phyloP scores from a whole-genome alignment of 1,140 invertebrate species.

The Drosophila hydei region DNA sequence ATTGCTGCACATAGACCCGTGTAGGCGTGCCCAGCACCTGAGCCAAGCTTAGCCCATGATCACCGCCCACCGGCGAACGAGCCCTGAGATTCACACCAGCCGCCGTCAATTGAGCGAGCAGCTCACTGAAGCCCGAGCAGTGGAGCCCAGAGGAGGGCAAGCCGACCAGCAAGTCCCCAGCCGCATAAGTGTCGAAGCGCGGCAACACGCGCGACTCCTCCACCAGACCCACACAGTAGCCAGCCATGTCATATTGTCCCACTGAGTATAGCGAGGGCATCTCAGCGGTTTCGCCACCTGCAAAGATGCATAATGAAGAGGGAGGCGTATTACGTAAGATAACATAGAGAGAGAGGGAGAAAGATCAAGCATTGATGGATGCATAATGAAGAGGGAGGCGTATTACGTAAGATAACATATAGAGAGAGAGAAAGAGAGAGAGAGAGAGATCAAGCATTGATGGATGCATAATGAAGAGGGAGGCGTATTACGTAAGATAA shows the following conservation, averaged over 20 bases:
- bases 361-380: too few species aligned
- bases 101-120: constrained; percentile 88
- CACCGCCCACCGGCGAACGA: constrained; percentile 38
- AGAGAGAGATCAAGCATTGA: too few species aligned
- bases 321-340: background rate
- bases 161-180: constrained; percentile 92
- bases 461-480: background rate
- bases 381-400: background rate
- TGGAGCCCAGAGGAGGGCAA: constrained; percentile 93
- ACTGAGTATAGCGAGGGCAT: constrained; percentile 95
- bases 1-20: constrained; percentile 92
- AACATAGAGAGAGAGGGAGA: too few species aligned
- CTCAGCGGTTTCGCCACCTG: constrained; percentile 97
- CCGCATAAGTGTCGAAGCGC: constrained; percentile 86
- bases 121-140: constrained; percentile 95
- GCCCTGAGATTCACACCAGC: constrained; percentile 50
- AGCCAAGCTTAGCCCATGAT: constrained; percentile 50
- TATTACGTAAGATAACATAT: too few species aligned
- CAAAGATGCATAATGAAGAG: constrained; percentile 10
- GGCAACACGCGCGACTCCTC: constrained; percentile 90
- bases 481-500: background rate
- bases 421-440: too few species aligned
- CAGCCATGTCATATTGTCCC: constrained; percentile 95
- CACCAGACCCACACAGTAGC: constrained; percentile 95
- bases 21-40: constrained; percentile 94